Conservation (phyloP, 2,113 vertebrate species). For the Ammospiza nelsoni region DNA sequence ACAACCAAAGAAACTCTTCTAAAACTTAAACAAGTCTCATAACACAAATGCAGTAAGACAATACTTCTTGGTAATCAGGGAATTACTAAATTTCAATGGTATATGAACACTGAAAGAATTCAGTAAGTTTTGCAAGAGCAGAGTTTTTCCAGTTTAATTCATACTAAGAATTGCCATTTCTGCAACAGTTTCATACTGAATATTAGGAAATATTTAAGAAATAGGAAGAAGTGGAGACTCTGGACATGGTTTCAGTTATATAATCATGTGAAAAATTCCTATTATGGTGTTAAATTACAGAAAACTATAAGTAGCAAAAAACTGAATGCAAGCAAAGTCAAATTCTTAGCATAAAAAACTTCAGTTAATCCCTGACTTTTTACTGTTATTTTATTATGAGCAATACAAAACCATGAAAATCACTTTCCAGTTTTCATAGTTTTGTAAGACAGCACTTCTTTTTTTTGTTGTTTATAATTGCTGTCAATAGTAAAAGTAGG, state of each 20-base stretch:
- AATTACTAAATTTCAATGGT: not conserved
- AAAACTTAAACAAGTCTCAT: not conserved
- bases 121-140: not conserved
- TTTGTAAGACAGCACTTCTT: not conserved
- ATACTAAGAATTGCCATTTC: not conserved
- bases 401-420: not conserved
- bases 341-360: not conserved
- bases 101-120: not conserved
- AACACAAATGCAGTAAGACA: not conserved
- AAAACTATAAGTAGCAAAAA: not conserved
- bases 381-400: not conserved
- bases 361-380: not conserved
- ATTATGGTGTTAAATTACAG: not conserved
- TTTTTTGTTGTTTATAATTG: not conserved
- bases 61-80: not conserved
- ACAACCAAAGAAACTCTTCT: not conserved
- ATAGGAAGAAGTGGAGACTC: not conserved
- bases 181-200: not conserved
- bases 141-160: not conserved
- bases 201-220: not conserved
- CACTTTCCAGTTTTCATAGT: not conserved
- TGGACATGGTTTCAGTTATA: not conserved
- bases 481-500: not conserved
- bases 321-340: not conserved
- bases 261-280: not conserved